phyloP scores from a whole-genome alignment of 2,888 invertebrate genomes.

The Euzetes globulus region DNA sequence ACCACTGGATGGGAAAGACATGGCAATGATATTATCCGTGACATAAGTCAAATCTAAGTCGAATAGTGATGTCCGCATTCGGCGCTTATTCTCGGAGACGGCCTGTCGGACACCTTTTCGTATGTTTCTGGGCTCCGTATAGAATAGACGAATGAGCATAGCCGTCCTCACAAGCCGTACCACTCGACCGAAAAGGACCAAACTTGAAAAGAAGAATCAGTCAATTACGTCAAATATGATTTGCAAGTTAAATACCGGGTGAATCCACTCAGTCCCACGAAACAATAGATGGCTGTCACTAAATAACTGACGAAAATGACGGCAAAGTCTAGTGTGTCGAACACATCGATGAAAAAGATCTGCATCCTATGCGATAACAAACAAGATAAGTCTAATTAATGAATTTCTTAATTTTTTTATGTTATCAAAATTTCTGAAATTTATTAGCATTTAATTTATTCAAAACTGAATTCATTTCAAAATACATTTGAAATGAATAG shows the following conservation, averaged over 20 bases:
- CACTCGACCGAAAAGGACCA: constrained; percentile 46
- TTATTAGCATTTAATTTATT: too few species aligned
- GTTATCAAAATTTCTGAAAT: background rate
- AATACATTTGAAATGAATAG: too few species aligned
- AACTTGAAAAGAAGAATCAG: constrained; percentile 42
- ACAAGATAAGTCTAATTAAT: background rate
- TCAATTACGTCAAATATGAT: background rate
- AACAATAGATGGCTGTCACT: constrained; percentile 47
- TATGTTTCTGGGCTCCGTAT: constrained; percentile 48
- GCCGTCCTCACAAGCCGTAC: constrained; percentile 47
- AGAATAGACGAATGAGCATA: constrained; percentile 46
- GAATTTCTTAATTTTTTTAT: too few species aligned
- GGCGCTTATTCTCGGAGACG: constrained; percentile 52
- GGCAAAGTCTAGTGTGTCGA: constrained; percentile 49
- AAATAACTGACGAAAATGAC: constrained; percentile 50
- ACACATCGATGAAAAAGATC: constrained; percentile 47
- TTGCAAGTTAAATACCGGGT: constrained; percentile 44
- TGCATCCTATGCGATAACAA: constrained; percentile 42
- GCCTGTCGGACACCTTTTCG: constrained; percentile 48
- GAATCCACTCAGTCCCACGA: constrained; percentile 44
- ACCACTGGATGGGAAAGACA: constrained; percentile 53
- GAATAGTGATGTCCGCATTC: constrained; percentile 51
- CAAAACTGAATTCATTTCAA: too few species aligned
- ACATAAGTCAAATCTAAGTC: constrained; percentile 53
- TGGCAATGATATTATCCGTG: constrained; percentile 51